Percentiles rank a stretch among this genome's conserved stretches.
Conservation (phyloP, 2,113 vertebrate species). For the Alectura lathami region DNA sequence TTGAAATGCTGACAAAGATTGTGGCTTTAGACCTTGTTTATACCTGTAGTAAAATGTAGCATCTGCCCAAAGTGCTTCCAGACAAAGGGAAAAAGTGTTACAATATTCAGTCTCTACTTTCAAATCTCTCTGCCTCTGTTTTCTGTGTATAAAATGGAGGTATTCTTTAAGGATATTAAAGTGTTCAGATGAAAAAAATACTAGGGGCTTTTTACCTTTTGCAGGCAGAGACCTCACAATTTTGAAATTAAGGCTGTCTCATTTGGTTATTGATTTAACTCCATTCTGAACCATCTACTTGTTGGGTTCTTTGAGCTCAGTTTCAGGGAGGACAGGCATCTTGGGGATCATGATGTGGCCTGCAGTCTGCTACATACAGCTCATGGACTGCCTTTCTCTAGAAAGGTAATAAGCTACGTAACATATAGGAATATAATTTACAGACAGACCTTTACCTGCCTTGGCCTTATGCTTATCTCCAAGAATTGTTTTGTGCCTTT, state of each 20-base stretch:
- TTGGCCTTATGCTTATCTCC: neutral
- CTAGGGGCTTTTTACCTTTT: neutral
- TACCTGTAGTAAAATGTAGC: neutral
- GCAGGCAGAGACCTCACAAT: neutral
- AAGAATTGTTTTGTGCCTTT: neutral
- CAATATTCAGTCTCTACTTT: neutral
- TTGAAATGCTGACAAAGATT: neutral
- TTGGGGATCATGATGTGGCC: neutral
- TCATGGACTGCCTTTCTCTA: neutral
- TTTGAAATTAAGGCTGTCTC: neutral
- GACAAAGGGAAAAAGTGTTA: neutral
- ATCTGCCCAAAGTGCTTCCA: neutral
- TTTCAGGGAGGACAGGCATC: fast-evolving
- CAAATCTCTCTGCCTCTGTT: neutral
- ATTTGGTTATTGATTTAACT: neutral
- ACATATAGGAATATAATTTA: fast-evolving
- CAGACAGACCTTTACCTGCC: neutral
- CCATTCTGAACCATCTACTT: neutral
- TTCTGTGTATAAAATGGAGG: neutral
- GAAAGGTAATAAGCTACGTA: neutral
- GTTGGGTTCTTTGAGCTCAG: neutral
- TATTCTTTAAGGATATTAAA: fast-evolving
- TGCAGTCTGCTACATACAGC: neutral
- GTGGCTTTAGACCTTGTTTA: neutral
- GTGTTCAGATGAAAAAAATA: neutral